Evolutionary conservation across 2,888 invertebrate genomes (phyloP).

Genomic region (Watsonalla binaria): DNA sequence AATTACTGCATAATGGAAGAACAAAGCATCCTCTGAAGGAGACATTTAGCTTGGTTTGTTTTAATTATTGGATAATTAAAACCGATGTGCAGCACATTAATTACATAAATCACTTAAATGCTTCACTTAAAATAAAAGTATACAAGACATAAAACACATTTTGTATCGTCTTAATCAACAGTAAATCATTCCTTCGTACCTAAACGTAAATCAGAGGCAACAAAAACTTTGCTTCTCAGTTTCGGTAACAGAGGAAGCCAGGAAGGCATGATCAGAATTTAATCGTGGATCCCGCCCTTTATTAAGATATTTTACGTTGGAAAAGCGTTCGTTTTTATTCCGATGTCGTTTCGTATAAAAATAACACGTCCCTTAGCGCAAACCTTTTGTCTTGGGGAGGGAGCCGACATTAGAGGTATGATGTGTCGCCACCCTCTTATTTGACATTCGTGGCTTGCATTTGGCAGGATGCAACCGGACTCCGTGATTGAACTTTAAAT

Average conservation of each 20-base stretch:
- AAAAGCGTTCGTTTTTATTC: slow-evolving; percentile 64
- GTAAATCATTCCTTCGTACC: slow-evolving; percentile 49
- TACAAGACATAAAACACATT: slow-evolving; percentile 29
- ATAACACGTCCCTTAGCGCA: slow-evolving; percentile 68
- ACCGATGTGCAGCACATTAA: not conserved
- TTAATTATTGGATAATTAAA: not conserved
- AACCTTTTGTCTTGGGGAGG: slow-evolving; percentile 68
- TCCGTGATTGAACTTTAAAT: slow-evolving; percentile 64
- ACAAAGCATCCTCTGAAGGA: too few relatives aligned
- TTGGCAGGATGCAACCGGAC: slow-evolving; percentile 71
- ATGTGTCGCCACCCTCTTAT: slow-evolving; percentile 59
- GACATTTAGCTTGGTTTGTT: too few relatives aligned
- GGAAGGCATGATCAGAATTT: slow-evolving; percentile 69
- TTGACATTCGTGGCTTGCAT: slow-evolving; percentile 69
- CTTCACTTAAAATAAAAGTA: slow-evolving; percentile 10
- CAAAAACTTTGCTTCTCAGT: slow-evolving; percentile 49
- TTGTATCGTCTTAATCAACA: slow-evolving; percentile 53
- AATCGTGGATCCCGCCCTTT: slow-evolving; percentile 63
- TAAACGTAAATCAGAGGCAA: slow-evolving; percentile 57
- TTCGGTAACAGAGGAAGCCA: slow-evolving; percentile 59
- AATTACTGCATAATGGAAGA: too few relatives aligned
- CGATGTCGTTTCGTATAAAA: slow-evolving; percentile 66
- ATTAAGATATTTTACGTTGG: slow-evolving; percentile 73
- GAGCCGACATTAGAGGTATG: slow-evolving; percentile 49
- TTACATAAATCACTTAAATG: not conserved